These are phyloP conservation scores for Saccopteryx bilineata DNA, from an alignment of 2,113 vertebrate genomes.

Conservation along the genomic window DNA sequence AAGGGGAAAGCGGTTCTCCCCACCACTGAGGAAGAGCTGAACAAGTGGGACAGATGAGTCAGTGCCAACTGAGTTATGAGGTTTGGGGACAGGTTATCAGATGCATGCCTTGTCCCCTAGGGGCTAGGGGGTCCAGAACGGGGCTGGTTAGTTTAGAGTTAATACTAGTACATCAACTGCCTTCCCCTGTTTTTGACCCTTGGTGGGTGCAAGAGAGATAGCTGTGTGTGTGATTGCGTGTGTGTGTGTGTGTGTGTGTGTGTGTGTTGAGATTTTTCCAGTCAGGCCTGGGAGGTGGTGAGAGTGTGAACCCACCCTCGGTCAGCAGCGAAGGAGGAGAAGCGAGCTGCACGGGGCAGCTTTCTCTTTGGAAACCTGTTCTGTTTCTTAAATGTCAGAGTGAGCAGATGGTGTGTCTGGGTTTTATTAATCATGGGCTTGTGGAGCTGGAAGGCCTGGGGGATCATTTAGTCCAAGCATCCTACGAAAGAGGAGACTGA, in stretches of 20 bases:
- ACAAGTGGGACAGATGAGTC: neutral
- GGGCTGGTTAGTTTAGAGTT: rapidly evolving
- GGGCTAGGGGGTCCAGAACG: neutral
- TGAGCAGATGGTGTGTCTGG: conserved; percentile 78
- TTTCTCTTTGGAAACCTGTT: conserved; percentile 58
- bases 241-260: too few species aligned
- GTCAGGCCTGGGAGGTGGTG: neutral
- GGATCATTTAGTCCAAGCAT: conserved; percentile 15
- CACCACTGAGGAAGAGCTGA: neutral
- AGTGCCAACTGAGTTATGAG: rapidly evolving
- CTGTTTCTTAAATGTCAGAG: conserved; percentile 79
- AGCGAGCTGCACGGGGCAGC: conserved; percentile 11
- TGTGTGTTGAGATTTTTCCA: neutral
- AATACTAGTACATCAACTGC: neutral
- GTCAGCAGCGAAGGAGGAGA: neutral
- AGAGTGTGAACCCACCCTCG: neutral
- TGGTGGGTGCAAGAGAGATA: neutral
- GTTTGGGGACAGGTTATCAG: neutral
- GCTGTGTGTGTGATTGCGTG: neutral
- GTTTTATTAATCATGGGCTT: conserved; percentile 68
- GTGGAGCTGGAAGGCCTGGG: conserved; percentile 44
- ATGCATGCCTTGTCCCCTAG: rapidly evolving
- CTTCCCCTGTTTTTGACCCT: neutral
- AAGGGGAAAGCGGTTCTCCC: too few species aligned
- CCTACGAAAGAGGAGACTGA: neutral